phyloP scores from a whole-genome alignment of 1,140 invertebrate genomes.

The Coptotermes formosanus region DNA sequence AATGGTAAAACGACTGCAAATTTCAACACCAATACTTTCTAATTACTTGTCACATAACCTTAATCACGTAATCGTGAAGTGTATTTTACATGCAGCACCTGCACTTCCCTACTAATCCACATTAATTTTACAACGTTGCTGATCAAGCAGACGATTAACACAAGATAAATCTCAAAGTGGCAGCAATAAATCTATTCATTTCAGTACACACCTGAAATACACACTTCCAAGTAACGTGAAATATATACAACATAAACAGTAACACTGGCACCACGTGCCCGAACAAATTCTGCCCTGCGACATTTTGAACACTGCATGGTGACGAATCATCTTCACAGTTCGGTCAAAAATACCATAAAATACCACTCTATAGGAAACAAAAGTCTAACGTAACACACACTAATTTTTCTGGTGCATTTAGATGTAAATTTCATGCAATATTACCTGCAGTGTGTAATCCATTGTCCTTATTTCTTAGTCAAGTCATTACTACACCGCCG shows the following conservation, averaged over 20 bases:
- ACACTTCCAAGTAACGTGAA: background rate
- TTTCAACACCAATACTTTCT: too few species aligned
- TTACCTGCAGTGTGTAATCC: background rate
- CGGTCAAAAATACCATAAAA: background rate
- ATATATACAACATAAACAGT: background rate
- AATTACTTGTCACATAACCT: too few species aligned
- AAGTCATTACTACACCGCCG: background rate
- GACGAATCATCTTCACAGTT: conserved; percentile 1
- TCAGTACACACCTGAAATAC: background rate
- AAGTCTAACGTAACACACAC: background rate
- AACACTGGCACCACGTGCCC: background rate
- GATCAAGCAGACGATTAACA: background rate
- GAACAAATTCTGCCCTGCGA: background rate
- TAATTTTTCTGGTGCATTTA: background rate
- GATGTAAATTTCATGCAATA: background rate
- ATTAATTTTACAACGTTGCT: background rate
- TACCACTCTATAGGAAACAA: background rate
- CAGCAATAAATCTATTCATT: background rate
- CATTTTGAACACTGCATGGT: conserved; percentile 4
- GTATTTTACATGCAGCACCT: too few species aligned
- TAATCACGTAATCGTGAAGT: too few species aligned
- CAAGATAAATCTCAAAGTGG: background rate
- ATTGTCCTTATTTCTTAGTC: background rate
- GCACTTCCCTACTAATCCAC: background rate
- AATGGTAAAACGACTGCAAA: too few species aligned